phyloP scores from a whole-genome alignment of 2,113 vertebrate species.

The Oncorhynchus mykiss region DNA sequence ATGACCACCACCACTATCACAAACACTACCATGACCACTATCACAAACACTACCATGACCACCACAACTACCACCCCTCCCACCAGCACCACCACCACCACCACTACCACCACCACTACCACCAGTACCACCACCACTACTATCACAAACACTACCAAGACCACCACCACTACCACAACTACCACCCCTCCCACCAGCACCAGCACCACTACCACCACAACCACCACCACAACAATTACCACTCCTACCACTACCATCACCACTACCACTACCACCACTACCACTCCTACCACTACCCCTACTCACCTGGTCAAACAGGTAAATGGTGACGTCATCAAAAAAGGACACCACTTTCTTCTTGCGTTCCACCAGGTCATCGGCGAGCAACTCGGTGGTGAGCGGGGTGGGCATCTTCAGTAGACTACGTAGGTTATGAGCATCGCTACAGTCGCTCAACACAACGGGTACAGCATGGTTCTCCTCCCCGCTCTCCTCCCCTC shows the following conservation, averaged over 20 bases:
- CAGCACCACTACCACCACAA: no score
- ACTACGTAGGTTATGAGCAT: slow-evolving; percentile 83
- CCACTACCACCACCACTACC: no score
- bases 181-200: no score
- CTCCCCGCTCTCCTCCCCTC: slow-evolving; percentile 87
- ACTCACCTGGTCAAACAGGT: slow-evolving; percentile 94
- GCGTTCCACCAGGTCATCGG: slow-evolving; percentile 79
- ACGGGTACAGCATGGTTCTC: slow-evolving; percentile 81
- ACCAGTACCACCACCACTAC: no score
- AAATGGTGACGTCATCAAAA: slow-evolving; percentile 94
- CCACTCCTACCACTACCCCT: no score
- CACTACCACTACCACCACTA: fast-evolving
- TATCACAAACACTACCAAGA: fast-evolving
- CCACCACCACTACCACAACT: no score
- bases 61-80: no score
- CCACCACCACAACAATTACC: no score
- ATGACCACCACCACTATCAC: no score
- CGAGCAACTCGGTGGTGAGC: slow-evolving; percentile 60
- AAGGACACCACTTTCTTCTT: slow-evolving; percentile 95
- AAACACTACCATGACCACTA: no score
- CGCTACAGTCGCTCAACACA: slow-evolving; percentile 87
- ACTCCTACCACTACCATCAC: fast-evolving
- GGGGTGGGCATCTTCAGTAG: slow-evolving; percentile 84
- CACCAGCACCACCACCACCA: no score
- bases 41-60: no score